phyloP scores from a whole-genome alignment of 2,113 vertebrate species.

The Hiodon alosoides region DNA sequence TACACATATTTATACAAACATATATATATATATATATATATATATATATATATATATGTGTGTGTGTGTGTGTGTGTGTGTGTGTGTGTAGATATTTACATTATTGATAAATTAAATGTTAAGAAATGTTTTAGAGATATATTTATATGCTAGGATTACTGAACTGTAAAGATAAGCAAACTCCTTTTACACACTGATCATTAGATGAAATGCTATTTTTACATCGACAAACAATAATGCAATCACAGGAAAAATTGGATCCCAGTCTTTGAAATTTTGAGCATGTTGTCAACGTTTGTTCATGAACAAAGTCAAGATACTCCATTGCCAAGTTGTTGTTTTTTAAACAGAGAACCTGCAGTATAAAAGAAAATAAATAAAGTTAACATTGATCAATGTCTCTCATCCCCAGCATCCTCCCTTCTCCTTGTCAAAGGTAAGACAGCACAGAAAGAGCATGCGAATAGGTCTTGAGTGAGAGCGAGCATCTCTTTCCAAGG shows the following conservation, averaged over 20 bases:
- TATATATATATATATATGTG: background rate
- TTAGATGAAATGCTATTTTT: background rate
- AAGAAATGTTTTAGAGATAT: too few species aligned
- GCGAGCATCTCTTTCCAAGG: background rate
- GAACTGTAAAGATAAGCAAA: conserved; percentile 4
- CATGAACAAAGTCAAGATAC: background rate
- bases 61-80: background rate
- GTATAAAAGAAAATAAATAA: background rate
- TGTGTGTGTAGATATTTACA: too few species aligned
- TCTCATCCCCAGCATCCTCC: background rate
- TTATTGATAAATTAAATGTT: too few species aligned
- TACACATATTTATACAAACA: conserved; percentile 16
- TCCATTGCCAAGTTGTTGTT: background rate
- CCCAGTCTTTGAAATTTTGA: background rate
- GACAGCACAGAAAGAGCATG: background rate
- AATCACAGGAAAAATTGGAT: background rate
- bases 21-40: conserved; percentile 6
- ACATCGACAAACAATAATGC: background rate
- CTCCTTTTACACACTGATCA: conserved; percentile 13
- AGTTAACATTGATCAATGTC: background rate
- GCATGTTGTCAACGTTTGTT: conserved; percentile 7
- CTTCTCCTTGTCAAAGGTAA: background rate
- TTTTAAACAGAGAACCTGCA: background rate
- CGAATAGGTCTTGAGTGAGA: background rate
- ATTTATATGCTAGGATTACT: background rate